Conservation (phyloP, 2,113 vertebrate species). For the Entelurus aequoreus region DNA sequence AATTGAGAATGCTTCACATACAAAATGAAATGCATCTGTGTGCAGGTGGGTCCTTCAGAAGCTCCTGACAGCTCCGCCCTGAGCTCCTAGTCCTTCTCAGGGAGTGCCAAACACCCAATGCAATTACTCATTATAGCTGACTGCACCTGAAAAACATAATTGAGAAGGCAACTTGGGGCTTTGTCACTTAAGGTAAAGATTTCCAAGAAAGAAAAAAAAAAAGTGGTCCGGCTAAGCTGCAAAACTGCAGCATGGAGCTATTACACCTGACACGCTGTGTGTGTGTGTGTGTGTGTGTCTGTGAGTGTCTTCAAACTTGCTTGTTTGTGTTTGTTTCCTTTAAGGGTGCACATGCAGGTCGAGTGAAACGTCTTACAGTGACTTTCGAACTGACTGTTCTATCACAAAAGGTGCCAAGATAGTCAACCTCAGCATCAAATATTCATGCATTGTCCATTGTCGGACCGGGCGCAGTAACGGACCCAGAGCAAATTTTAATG, state of each 20-base stretch:
- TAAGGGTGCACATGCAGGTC: not conserved
- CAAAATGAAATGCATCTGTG: constrained; percentile 21
- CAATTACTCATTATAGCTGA: constrained; percentile 75
- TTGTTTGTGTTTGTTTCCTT: too few relatives aligned
- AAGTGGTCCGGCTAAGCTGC: constrained; percentile 37
- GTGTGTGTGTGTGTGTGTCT: not conserved
- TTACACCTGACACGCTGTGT: constrained; percentile 25
- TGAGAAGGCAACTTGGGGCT: constrained; percentile 61
- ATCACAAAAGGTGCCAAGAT: constrained; percentile 10
- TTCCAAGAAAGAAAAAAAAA: constrained; percentile 36
- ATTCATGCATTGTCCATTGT: constrained; percentile 34
- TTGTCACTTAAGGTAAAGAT: constrained; percentile 68
- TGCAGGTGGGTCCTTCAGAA: constrained; percentile 46
- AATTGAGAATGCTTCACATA: constrained; percentile 6
- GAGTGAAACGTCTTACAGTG: constrained; percentile 2
- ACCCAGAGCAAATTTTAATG: constrained; percentile 39
- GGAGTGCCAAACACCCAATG: constrained; percentile 66
- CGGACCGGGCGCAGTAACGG: constrained; percentile 20
- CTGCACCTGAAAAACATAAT: constrained; percentile 72
- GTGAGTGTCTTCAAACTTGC: too few relatives aligned
- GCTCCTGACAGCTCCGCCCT: constrained; percentile 64
- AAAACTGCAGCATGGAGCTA: constrained; percentile 32
- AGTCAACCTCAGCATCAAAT: constrained; percentile 32
- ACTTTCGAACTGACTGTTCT: constrained; percentile 22
- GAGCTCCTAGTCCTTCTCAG: constrained; percentile 61